Conservation (phyloP, 2,888 invertebrate species). For the Zonitis immaculata region DNA sequence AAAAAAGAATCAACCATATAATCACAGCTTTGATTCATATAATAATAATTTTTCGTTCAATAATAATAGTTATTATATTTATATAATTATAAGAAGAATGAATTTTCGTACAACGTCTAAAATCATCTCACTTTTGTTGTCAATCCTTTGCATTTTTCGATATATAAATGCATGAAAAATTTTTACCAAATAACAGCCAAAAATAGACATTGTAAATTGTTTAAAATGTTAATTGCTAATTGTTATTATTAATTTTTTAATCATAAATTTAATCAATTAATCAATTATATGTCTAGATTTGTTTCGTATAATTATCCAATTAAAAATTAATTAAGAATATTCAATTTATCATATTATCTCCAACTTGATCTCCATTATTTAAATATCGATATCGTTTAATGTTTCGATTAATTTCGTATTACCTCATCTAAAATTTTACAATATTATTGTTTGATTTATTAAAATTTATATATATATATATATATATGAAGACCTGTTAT, state of each 20-base stretch:
- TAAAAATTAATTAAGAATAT: no score
- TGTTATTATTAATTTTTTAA: slow-evolving; percentile 22
- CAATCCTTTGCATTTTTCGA: slow-evolving; percentile 45
- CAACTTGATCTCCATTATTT: no score
- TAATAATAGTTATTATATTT: slow-evolving; percentile 25
- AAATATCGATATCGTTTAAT: slow-evolving; percentile 29
- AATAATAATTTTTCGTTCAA: slow-evolving; percentile 23
- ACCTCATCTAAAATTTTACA: slow-evolving; percentile 32
- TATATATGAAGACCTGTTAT: slow-evolving; percentile 46
- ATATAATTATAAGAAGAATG: slow-evolving; percentile 27
- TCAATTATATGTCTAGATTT: no score
- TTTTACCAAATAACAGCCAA: slow-evolving; percentile 47
- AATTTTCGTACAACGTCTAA: slow-evolving; percentile 45
- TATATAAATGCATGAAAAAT: slow-evolving; percentile 45
- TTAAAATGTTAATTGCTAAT: no score
- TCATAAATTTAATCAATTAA: no score
- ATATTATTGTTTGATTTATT: no score
- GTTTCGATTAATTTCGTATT: slow-evolving; percentile 34
- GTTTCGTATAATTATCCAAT: no score
- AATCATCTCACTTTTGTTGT: slow-evolving; percentile 51
- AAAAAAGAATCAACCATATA: slow-evolving; percentile 35
- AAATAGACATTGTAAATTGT: slow-evolving; percentile 44
- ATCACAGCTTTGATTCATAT: slow-evolving; percentile 47
- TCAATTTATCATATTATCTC: no score
- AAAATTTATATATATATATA: no score